These are phyloP conservation scores for Ardeotis arabs DNA, from an alignment of 2,113 vertebrate genomes.

Conservation along the genomic window DNA sequence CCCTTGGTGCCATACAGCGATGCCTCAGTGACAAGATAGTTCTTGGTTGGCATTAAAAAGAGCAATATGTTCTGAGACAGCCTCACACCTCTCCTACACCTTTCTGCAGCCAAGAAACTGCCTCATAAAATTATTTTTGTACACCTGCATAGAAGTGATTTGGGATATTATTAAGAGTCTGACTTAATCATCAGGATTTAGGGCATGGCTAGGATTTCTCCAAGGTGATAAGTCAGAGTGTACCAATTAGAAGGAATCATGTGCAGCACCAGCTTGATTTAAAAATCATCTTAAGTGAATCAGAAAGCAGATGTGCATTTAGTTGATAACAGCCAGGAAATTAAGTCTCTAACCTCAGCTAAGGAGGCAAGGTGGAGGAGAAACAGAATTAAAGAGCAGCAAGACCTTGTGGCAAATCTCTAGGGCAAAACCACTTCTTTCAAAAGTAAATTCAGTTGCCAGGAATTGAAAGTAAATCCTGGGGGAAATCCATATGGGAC, in stretches of 20 bases:
- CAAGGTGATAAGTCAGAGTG: conserved; percentile 29
- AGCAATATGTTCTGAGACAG: neutral
- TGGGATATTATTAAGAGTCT: conserved; percentile 23
- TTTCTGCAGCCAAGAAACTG: conserved; percentile 18
- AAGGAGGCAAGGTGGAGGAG: neutral
- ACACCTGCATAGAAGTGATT: neutral
- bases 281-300: conserved; percentile 39
- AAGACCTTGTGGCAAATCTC: neutral
- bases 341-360: neutral
- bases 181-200: conserved; percentile 34
- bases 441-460: neutral
- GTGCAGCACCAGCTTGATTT: conserved; percentile 6
- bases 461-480: neutral
- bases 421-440: neutral
- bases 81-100: neutral
- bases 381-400: neutral
- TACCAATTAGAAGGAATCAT: conserved; percentile 30
- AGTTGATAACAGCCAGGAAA: neutral
- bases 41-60: neutral
- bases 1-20: neutral
- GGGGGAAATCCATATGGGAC: neutral
- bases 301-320: conserved; percentile 39
- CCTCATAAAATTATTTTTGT: conserved; percentile 9
- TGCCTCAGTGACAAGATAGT: neutral
- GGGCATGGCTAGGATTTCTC: conserved; percentile 2